Conservation (phyloP, 1,140 invertebrate species). For the Battus philenor region DNA sequence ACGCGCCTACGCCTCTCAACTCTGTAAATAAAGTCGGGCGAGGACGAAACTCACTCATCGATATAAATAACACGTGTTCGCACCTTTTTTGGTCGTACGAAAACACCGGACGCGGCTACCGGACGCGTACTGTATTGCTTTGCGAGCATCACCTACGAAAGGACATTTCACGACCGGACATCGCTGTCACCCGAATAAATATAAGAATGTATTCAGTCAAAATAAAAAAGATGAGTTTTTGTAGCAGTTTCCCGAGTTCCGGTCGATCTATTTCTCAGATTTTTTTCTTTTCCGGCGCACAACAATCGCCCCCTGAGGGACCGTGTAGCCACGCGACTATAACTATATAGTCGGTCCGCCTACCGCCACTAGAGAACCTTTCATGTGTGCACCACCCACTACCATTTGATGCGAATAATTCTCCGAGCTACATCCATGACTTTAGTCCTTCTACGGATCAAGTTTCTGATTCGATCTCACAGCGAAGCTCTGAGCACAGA, state of each 20-base stretch:
- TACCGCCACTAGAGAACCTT: too few relatives aligned
- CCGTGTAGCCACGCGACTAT: too few relatives aligned
- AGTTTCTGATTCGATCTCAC: too few relatives aligned
- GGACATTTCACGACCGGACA: constrained; percentile 50
- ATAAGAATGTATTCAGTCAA: constrained; percentile 37
- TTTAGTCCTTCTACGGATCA: too few relatives aligned
- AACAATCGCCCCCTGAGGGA: constrained; percentile 25
- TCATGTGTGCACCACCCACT: too few relatives aligned
- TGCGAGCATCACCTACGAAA: constrained; percentile 40
- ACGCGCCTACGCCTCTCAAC: constrained; percentile 44
- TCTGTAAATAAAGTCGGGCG: constrained; percentile 49
- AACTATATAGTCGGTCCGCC: too few relatives aligned
- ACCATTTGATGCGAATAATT: too few relatives aligned
- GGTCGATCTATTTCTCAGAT: constrained; percentile 19
- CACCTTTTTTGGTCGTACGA: constrained; percentile 70
- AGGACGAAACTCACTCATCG: constrained; percentile 48
- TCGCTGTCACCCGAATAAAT: constrained; percentile 45
- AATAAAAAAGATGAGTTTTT: constrained; percentile 26
- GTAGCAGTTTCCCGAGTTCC: constrained; percentile 29
- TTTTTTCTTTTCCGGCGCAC: constrained; percentile 22
- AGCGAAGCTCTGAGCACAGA: too few relatives aligned
- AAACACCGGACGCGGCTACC: constrained; percentile 69
- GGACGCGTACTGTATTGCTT: constrained; percentile 59
- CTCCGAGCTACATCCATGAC: too few relatives aligned
- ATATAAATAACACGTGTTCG: constrained; percentile 67